These are phyloP conservation scores for Axea sp. DNA, from an alignment of 2,888 invertebrate genomes.

Conservation along the genomic window DNA sequence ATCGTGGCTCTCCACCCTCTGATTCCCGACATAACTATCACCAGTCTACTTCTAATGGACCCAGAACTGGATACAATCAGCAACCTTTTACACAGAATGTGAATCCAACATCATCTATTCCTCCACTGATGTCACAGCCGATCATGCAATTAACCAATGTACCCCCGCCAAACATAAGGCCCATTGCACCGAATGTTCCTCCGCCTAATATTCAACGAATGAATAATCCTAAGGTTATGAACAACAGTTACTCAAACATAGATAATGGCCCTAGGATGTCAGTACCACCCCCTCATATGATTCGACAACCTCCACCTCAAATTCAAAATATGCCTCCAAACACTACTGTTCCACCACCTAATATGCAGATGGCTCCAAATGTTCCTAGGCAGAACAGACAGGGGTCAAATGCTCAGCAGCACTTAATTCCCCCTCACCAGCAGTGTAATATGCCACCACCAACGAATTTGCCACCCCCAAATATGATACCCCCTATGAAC, in stretches of 20 bases:
- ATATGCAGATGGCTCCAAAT: conserved; percentile 70
- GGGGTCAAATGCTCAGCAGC: conserved; percentile 73
- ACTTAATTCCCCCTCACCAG: conserved; percentile 64
- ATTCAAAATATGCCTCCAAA: conserved; percentile 73
- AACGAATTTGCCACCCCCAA: conserved; percentile 65
- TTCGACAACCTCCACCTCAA: conserved; percentile 61
- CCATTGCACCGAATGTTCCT: conserved; percentile 67
- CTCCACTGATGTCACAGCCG: conserved; percentile 72
- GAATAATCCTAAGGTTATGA: conserved; percentile 65
- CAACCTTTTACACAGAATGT: conserved; percentile 65
- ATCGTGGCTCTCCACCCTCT: conserved; percentile 69
- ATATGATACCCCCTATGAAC: conserved; percentile 74
- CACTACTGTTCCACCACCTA: conserved; percentile 76
- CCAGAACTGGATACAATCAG: conserved; percentile 67
- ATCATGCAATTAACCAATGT: conserved; percentile 72
- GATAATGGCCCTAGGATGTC: conserved; percentile 70
- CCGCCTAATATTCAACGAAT: conserved; percentile 68
- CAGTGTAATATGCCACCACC: conserved; percentile 66
- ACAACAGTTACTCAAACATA: conserved; percentile 65
- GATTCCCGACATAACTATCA: conserved; percentile 69
- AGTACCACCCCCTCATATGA: conserved; percentile 68
- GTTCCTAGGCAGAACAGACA: conserved; percentile 78
- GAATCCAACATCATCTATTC: conserved; percentile 66
- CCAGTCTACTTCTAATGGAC: conserved; percentile 67
- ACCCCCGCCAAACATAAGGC: conserved; percentile 72